A percentile compares a stretch with the other conserved stretches of the same genome.
Conservation (phyloP, 2,797 vertebrate genomes). For the Cossypha caffra region DNA sequence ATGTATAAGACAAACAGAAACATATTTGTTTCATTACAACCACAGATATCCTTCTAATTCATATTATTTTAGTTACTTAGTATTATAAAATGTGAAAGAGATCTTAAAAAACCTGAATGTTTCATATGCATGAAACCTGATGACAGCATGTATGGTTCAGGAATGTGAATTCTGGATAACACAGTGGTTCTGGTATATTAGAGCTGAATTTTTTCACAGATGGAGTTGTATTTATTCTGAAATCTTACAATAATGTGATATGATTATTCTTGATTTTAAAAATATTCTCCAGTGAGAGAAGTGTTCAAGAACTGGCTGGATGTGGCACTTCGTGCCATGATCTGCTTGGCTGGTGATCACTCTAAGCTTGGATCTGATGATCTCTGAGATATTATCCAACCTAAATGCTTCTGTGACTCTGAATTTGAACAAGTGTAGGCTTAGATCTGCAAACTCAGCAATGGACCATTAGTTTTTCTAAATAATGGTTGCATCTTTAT, state of each 20-base stretch:
- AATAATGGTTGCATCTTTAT: not conserved
- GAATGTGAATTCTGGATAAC: not conserved
- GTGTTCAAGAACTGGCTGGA: not conserved
- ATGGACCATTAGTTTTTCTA: not conserved
- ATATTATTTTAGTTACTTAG: not conserved
- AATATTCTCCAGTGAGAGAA: not conserved
- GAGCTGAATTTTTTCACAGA: not conserved
- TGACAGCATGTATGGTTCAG: rapidly evolving
- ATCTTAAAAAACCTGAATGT: not conserved
- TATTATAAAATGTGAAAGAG: not conserved
- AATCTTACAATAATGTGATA: not conserved
- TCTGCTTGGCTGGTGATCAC: not conserved
- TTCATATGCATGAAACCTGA: not conserved
- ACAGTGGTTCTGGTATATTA: not conserved
- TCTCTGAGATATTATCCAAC: not conserved
- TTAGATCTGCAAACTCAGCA: not conserved
- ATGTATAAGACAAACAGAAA: not conserved
- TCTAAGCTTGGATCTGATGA: not conserved
- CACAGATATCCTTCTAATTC: not conserved
- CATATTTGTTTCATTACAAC: not conserved
- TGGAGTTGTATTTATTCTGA: not conserved
- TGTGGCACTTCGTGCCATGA: not conserved
- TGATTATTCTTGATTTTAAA: not conserved
- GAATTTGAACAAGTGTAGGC: not conserved
- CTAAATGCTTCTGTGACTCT: not conserved